Evolutionary conservation across 53 echinoderm and acorn worm genomes (phyloP).

Genomic region (Patiria pectinifera): DNA sequence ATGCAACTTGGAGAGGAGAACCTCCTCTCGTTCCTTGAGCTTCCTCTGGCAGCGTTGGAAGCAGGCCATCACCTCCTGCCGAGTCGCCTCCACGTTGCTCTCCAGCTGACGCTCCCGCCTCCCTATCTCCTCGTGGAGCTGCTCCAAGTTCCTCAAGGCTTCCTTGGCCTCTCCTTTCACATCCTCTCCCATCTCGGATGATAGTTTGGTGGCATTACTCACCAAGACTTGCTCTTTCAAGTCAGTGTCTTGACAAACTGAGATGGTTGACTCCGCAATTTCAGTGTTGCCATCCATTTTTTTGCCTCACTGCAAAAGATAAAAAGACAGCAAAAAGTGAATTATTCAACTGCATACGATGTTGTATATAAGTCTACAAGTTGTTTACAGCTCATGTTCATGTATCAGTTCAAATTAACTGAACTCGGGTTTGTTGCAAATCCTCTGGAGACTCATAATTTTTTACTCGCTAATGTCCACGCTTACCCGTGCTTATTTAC

Average conservation of each 20-base stretch:
- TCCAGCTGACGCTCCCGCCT: slow-evolving; percentile 50
- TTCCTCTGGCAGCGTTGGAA: slow-evolving; percentile 82
- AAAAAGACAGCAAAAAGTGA: neutral
- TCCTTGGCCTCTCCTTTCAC: neutral
- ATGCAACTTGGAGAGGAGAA: slow-evolving; percentile 73
- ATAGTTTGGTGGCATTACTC: no score
- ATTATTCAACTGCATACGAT: no score
- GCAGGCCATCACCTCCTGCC: slow-evolving; percentile 78
- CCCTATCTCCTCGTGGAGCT: slow-evolving; percentile 58
- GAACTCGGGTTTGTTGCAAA: no score
- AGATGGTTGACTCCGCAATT: neutral
- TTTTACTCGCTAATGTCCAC: no score
- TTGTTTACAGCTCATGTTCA: no score
- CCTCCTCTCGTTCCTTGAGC: slow-evolving; percentile 78
- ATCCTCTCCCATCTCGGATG: neutral
- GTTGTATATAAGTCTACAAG: no score
- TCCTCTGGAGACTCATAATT: no score
- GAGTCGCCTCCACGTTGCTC: slow-evolving; percentile 57
- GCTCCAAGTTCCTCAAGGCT: slow-evolving; percentile 36
- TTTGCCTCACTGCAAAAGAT: neutral
- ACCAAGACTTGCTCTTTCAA: no score
- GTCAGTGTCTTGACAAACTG: neutral
- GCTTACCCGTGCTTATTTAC: neutral
- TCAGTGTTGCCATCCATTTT: neutral
- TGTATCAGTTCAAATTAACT: no score